Conservation (phyloP, 2,113 vertebrate species). For the Butorides virescens region DNA sequence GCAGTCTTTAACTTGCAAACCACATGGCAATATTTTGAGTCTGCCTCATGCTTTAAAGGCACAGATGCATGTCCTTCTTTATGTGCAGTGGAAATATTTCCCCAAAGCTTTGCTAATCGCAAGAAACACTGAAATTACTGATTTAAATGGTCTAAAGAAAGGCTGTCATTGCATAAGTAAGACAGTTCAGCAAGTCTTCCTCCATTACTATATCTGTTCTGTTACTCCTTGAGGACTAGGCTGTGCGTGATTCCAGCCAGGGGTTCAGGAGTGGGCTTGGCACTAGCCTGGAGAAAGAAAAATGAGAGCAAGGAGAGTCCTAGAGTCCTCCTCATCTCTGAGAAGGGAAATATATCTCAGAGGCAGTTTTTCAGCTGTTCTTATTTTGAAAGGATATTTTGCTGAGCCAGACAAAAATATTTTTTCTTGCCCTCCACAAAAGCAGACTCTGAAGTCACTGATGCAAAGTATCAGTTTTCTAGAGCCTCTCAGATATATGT, state of each 20-base stretch:
- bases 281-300: background rate
- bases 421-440: background rate
- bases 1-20: conserved; percentile 40
- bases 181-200: background rate
- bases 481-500: background rate
- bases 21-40: conserved; percentile 26
- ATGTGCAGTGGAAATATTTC: conserved; percentile 26
- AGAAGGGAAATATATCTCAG: background rate
- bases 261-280: background rate
- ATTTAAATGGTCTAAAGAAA: background rate
- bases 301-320: background rate
- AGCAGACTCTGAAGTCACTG: background rate
- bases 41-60: conserved; percentile 49
- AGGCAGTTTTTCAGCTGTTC: background rate
- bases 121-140: conserved; percentile 5
- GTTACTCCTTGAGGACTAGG: background rate
- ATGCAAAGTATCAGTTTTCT: background rate
- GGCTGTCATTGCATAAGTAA: background rate
- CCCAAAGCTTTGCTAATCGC: conserved; percentile 31
- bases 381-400: background rate
- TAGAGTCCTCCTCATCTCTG: background rate
- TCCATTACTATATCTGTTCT: background rate
- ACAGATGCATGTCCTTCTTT: background rate
- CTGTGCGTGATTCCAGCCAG: background rate
- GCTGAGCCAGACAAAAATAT: background rate